Evolutionary conservation across 2,797 vertebrate genomes (phyloP), one percentile per base, ranked within the genome.

Genomic region (Acrossocheilus wenchowensis): DNA sequence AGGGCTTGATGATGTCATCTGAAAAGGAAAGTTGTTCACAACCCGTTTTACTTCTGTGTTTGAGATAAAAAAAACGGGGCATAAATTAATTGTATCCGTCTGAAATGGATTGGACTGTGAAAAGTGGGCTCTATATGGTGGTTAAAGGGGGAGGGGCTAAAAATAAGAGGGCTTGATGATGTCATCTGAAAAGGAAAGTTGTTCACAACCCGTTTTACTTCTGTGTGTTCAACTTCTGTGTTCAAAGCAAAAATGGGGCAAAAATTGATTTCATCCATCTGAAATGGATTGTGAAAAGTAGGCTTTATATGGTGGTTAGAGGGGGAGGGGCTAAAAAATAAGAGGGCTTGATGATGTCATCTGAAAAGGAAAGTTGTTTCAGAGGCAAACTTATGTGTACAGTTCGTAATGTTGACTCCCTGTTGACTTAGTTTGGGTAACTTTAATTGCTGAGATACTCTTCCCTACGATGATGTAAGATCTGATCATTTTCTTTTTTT

Each of bases 401-500:
- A 45, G 43, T 45, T 45, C 9, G 2, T 72, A 72, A 23, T 72
- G 39, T 23, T 43, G 36, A 41, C 68, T 41, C 34, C 36, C 34
- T 43, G 23, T 45, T 71, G 69, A 43, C 39, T 45, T 54, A 15
- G 34, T 15, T 15, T 39, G 75, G 34, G 11, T 12, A n/a, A 78
- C 36, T 45, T 45, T 21, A 30, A 23, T 45, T 17, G 5, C 9
- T 30, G 57, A 26, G 10, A 45, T 17, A 4, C 39, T 23, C 19
- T 60, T 60, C 30, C 26, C 41, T 14, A 36, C 4, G 1, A 6
- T 50, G 41, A 75, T 30, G 41, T 36, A 83, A 69, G 36, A 69
- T 84, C 48, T 69, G 83, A 69, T 78, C 9, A 71, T 81, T n/a
- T 1, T 39, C 62, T 5, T 81, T 81, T n/a, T 50, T 50, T 36